These are phyloP conservation scores for Cerceris ruficornis DNA, from an alignment of 2,888 invertebrate species.

Conservation along the genomic window DNA sequence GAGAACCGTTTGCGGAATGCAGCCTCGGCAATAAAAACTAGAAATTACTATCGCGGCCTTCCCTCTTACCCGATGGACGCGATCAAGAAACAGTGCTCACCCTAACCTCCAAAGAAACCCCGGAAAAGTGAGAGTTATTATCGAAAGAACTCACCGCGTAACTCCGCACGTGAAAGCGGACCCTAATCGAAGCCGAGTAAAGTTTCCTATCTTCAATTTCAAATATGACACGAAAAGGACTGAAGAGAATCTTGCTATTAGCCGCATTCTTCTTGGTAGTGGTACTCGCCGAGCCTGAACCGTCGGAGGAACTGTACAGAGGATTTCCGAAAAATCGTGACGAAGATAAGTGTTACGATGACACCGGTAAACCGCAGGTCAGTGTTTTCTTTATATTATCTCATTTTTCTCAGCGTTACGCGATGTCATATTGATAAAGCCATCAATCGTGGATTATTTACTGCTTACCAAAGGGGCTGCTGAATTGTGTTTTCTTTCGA, in stretches of 20 bases:
- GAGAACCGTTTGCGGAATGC: constrained; percentile 54
- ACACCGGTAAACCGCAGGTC: constrained; percentile 76
- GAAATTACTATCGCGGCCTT: constrained; percentile 41
- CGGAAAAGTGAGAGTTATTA: constrained; percentile 21
- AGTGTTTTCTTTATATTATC: constrained; percentile 21
- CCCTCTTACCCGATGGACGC: constrained; percentile 28
- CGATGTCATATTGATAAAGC: background rate
- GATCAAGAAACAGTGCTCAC: constrained; percentile 19
- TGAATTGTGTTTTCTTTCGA: background rate
- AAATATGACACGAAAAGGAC: constrained; percentile 49
- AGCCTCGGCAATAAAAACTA: constrained; percentile 60
- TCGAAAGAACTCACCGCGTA: background rate
- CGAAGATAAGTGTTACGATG: constrained; percentile 79
- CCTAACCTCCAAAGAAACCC: constrained; percentile 29
- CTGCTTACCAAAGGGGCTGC: background rate
- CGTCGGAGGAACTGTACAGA: constrained; percentile 70
- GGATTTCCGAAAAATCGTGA: constrained; percentile 68
- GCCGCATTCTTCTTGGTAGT: constrained; percentile 49
- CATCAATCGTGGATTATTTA: too few species aligned
- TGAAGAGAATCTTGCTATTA: constrained; percentile 46
- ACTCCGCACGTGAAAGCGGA: constrained; percentile 16
- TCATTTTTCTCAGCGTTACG: too few species aligned
- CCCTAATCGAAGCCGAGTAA: constrained; percentile 10
- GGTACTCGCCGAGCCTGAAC: constrained; percentile 74
- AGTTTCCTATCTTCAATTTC: background rate